These are phyloP conservation scores for Tetrax tetrax DNA, from an alignment of 2,113 vertebrate species.

Conservation along the genomic window DNA sequence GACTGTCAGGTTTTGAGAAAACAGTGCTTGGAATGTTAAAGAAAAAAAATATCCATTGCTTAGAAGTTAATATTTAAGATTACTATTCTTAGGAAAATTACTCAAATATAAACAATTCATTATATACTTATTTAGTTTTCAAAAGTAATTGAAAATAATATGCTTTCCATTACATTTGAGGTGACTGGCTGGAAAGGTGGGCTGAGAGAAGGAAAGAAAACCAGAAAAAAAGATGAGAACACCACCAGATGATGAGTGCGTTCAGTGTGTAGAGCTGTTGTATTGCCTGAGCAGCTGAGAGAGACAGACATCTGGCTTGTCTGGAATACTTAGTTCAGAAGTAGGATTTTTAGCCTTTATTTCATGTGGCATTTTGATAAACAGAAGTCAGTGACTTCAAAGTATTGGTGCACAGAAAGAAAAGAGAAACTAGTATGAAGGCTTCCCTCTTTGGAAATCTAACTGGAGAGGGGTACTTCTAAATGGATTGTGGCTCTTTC, in stretches of 20 bases:
- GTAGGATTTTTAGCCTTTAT: background rate
- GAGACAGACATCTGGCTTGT: background rate
- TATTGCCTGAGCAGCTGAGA: background rate
- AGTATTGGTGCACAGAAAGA: background rate
- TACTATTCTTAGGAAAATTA: background rate
- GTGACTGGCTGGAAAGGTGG: background rate
- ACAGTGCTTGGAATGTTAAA: background rate
- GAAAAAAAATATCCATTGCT: background rate
- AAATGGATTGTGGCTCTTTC: background rate
- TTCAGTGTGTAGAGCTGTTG: background rate
- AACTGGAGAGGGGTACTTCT: background rate
- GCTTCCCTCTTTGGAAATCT: background rate
- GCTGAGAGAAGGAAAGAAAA: background rate
- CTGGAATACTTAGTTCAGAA: background rate
- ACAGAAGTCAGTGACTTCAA: background rate
- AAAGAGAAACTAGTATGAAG: background rate
- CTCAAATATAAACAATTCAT: background rate
- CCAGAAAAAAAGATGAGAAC: background rate
- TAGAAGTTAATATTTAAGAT: background rate
- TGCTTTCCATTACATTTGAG: background rate
- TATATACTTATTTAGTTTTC: background rate
- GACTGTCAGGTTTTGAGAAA: background rate
- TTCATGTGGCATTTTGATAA: background rate
- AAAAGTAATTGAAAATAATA: background rate
- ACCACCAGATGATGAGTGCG: background rate